phyloP scores from a whole-genome alignment of 2,113 vertebrate genomes.

The Suricata suricatta region DNA sequence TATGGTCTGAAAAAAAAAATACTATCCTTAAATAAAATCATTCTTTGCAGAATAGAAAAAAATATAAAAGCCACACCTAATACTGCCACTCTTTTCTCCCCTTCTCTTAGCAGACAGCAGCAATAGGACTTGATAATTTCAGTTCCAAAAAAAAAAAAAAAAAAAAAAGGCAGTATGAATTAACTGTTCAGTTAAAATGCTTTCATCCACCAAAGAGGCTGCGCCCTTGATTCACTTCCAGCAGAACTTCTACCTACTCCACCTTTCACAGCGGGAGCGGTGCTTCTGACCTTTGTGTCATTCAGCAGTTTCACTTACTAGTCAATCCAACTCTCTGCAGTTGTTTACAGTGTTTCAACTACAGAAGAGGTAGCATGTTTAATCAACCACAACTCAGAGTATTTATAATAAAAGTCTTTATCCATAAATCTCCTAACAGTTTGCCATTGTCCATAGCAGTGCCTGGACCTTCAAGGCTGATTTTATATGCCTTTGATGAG shows the following conservation, averaged over 20 bases:
- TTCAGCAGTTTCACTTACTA: not conserved
- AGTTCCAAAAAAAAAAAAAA: not conserved
- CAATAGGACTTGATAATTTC: not conserved
- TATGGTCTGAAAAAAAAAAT: not conserved
- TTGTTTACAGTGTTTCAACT: conserved; percentile 33
- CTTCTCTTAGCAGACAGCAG: not conserved
- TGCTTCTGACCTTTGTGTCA: conserved; percentile 1
- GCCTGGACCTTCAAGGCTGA: conserved; percentile 44
- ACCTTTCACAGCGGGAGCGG: not conserved
- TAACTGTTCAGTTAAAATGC: not conserved
- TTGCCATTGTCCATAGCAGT: not conserved
- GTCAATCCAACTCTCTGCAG: not conserved
- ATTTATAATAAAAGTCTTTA: conserved; percentile 2
- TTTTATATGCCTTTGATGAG: not conserved
- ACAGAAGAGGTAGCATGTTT: not conserved
- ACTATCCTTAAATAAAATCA: not conserved
- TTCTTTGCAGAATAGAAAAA: not conserved
- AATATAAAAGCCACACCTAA: not conserved
- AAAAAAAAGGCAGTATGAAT: not conserved
- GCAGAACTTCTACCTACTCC: not conserved
- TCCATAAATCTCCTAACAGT: conserved; percentile 22
- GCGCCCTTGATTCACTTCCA: not conserved
- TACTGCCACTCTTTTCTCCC: not conserved
- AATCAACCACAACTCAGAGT: conserved; percentile 38
- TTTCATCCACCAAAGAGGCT: not conserved